These are phyloP conservation scores for Drosophila hamatofila DNA, from an alignment of 2,888 invertebrate genomes.

Conservation along the genomic window DNA sequence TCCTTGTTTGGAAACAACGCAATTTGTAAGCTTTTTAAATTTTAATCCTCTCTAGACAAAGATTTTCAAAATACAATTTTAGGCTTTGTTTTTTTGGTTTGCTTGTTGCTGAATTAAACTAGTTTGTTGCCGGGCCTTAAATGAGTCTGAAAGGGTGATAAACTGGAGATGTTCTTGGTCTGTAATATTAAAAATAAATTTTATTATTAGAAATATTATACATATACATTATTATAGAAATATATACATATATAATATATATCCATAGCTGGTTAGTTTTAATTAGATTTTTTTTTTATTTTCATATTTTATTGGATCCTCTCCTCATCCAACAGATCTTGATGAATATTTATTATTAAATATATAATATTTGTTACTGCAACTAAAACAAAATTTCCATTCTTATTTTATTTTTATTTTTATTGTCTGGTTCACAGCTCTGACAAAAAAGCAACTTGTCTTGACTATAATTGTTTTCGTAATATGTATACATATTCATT, in stretches of 20 bases:
- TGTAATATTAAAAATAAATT: not conserved
- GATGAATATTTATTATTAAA: too few relatives aligned
- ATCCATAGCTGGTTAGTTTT: too few relatives aligned
- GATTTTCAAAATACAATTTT: constrained; percentile 63
- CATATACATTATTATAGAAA: too few relatives aligned
- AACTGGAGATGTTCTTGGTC: not conserved
- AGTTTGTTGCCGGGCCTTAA: not conserved
- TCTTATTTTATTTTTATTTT: too few relatives aligned
- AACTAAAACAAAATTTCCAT: too few relatives aligned
- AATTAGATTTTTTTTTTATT: too few relatives aligned
- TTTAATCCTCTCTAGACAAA: constrained; percentile 79
- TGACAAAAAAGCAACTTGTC: not conserved
- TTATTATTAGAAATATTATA: not conserved
- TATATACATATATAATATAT: too few relatives aligned
- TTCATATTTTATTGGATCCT: too few relatives aligned
- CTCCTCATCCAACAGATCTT: too few relatives aligned
- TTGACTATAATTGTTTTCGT: not conserved
- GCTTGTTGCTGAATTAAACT: constrained; percentile 7
- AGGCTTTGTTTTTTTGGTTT: constrained; percentile 36
- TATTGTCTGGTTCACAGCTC: too few relatives aligned
- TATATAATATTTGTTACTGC: too few relatives aligned
- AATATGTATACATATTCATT: not conserved
- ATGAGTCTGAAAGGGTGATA: not conserved
- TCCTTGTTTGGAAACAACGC: constrained; percentile 68
- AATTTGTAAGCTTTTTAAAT: constrained; percentile 76